Evolutionary conservation across 2,888 invertebrate genomes (phyloP).

Genomic region (Nineta flava): DNA sequence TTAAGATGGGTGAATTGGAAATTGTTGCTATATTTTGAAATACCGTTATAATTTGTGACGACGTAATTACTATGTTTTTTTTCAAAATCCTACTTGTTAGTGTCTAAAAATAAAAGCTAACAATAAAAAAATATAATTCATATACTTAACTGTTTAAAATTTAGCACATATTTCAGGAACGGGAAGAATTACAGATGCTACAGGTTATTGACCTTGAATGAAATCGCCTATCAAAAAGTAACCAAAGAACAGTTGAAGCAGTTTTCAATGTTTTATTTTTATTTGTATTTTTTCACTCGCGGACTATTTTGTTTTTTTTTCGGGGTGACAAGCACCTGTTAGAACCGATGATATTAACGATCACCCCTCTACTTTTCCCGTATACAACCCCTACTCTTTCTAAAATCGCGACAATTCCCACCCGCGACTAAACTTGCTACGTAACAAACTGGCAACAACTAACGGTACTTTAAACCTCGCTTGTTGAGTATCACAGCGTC

Average conservation of each 20-base stretch:
- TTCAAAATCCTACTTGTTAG: too few species aligned
- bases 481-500: constrained; percentile 1
- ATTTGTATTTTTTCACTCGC: constrained; percentile 3
- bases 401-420: constrained; percentile 8
- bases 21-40: too few species aligned
- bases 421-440: constrained; percentile 5
- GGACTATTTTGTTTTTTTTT: constrained; percentile 8
- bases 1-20: too few species aligned
- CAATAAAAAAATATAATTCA: not conserved
- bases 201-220: constrained; percentile 8
- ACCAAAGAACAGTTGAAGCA: too few species aligned
- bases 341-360: constrained; percentile 4
- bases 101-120: too few species aligned
- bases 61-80: too few species aligned
- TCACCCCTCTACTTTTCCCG: constrained; percentile 9
- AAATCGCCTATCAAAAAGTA: not conserved
- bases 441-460: constrained; percentile 5
- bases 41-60: too few species aligned
- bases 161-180: not conserved
- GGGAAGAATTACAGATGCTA: not conserved
- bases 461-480: constrained; percentile 6
- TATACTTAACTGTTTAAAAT: not conserved
- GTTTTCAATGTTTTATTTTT: not conserved
- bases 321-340: constrained; percentile 9
- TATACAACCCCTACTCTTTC: constrained; percentile 8